Conservation (phyloP, 1,140 invertebrate species). For the Vanessa tameamea region DNA sequence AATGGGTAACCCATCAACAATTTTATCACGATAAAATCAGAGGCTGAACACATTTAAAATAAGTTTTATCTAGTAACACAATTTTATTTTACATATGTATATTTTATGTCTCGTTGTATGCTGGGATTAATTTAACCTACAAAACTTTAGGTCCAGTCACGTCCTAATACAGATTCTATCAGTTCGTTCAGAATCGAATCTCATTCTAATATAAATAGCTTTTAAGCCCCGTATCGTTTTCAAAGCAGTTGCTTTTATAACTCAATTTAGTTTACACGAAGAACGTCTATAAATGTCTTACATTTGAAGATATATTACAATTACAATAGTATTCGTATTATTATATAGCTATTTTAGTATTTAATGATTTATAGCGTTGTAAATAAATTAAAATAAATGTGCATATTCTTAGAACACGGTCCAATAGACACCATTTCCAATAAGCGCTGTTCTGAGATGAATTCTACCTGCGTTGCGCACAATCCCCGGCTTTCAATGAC, state of each 20-base stretch:
- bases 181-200: conserved; percentile 2
- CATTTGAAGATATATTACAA: too few species aligned
- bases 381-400: too few species aligned
- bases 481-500: conserved; percentile 42
- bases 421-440: conserved; percentile 10
- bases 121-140: too few species aligned
- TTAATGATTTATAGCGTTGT: background rate
- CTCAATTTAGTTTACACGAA: background rate
- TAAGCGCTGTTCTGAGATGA: conserved; percentile 6
- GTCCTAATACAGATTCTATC: background rate
- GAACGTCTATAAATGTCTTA: background rate
- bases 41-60: too few species aligned
- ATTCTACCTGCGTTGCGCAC: conserved; percentile 29
- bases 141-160: too few species aligned
- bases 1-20: too few species aligned
- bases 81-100: background rate
- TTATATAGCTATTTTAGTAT: background rate
- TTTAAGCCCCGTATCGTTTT: conserved; percentile 28
- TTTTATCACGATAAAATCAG: too few species aligned
- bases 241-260: conserved; percentile 13
- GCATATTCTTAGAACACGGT: background rate
- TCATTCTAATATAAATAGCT: conserved; percentile 21
- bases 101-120: background rate
- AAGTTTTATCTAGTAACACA: background rate
- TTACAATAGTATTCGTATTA: background rate